phyloP scores from a whole-genome alignment of 2,113 vertebrate species.

The Pluvianellus socialis region DNA sequence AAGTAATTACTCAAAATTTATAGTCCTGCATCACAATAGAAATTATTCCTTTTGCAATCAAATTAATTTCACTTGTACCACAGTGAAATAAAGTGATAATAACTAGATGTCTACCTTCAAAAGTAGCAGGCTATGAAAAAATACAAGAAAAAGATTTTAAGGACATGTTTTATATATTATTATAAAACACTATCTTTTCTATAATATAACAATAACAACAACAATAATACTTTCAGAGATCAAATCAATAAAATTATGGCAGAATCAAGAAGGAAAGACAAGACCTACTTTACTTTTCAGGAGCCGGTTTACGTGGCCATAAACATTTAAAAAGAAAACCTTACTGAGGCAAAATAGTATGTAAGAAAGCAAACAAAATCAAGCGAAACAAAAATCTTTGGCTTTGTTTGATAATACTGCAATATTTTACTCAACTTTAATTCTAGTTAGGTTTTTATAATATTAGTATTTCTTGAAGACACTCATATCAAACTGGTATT shows the following conservation, averaged over 20 bases:
- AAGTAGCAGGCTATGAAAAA: background rate
- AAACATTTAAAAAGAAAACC: background rate
- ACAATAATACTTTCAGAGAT: background rate
- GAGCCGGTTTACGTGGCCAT: background rate
- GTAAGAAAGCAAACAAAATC: background rate
- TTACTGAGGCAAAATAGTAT: background rate
- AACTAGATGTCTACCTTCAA: background rate
- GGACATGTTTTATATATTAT: background rate
- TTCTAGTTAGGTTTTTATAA: slow-evolving; percentile 82
- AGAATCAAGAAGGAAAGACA: background rate
- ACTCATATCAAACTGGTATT: slow-evolving; percentile 99
- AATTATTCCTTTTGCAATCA: background rate
- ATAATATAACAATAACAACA: background rate
- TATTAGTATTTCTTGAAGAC: slow-evolving; percentile 78
- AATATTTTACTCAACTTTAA: slow-evolving; percentile 89
- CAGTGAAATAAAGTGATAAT: background rate
- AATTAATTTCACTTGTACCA: background rate
- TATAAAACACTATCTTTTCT: background rate
- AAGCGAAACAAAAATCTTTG: background rate
- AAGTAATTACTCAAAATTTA: background rate
- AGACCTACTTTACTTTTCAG: background rate
- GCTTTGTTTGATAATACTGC: slow-evolving; percentile 10
- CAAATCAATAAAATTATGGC: background rate
- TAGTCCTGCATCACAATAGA: background rate
- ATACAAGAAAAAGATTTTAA: background rate